Base-by-base conservation (phyloP, 2,113 vertebrate species). In the Melanerpes aurifrons region DNA sequence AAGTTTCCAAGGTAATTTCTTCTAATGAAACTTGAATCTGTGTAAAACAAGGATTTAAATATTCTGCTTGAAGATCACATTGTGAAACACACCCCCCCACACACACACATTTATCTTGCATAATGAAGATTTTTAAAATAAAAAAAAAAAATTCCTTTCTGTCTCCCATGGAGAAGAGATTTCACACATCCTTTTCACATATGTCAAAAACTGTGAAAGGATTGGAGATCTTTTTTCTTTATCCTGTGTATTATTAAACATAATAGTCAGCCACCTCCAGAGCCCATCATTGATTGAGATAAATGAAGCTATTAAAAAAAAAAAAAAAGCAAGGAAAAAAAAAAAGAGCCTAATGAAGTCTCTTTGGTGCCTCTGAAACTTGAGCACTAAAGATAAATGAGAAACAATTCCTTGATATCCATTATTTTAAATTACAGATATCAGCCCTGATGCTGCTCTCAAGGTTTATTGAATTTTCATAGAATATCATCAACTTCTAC, bases 361-460 rank as follows among this genome's bases (percentile, higher is more conserved):
- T 97, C 97, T 97, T 96, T 96, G 95, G 93, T 96, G 87, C 96
- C 97, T 98, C 95, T 95, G 94, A 95, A 98, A 96, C 97, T 97
- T 95, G 21, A 45, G 98, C 97, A 97, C 97, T 97, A 97, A 98
- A 98, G 98, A 98, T 95, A 98, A 98, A 98, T 98, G 97, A 98
- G 98, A 97, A 98, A 98, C 98, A 97, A 97, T 98, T 98, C 98
- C 97, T 98, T 96, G 97, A 97, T 97, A 92, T 96, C 98, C 97
- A 98, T 98, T 98, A 98, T 96, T 95, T 97, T 97, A 97, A 98
- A 98, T 98, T 97, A 98, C 97, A 98, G 95, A 98, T 97, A 98
- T 97, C 95, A 95, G 97, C 96, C 68, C 82, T 89, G 95, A 96
- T 95, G 96, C 96, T 86, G 94, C 96, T 97, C 97, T 96, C 97